Evolutionary conservation across 37 sponge, comb jelly and placozoan species (phyloP), one percentile per base, ranked within the genome.

Genomic region (Ephydatia muelleri): DNA sequence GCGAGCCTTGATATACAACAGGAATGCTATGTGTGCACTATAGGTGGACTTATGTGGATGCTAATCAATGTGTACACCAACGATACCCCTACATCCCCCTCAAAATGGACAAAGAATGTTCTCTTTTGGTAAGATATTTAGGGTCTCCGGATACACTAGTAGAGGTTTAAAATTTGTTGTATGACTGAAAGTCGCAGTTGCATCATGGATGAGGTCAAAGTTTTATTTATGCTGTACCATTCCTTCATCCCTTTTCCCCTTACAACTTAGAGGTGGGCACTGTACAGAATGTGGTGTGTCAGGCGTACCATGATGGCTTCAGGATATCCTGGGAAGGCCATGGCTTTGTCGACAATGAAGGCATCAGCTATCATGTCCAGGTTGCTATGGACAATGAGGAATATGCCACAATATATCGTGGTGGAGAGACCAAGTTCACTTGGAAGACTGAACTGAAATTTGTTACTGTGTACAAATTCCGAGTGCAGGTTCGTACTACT

Each of bases 251-350:
- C 35, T 5, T 75, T 9, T 35, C 57, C 36, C 25, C 65, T 64
- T 22, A n/a, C n/a, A n/a, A n/a, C n/a, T n/a, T 38, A 86, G 87
- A 49, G 5, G 87, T 72, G 2, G 87, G 87, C 48, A 80, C 67
- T 25, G 75, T 86, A 4, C 27, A 39, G 35, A 25, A 76, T 29
- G 23, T 88, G 35, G 38, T 22, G 32, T 66, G 71, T 35, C 30
- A 88, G n/a, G 71, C 83, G 0, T 82, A 73, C 39, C 88, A 88
- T 38, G 83, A 88, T 76, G 88, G 88, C 14, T 39, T 88, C 70
- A 49, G 78, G 30, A 67, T 88, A 34, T 70, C 48, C 38, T 88
- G 88, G 88, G 78, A 82, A 31, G 67, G 82, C 19, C 83, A 82
- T 48, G 70, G 82, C 57, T 82, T 82, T 77, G 79, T 57, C 26